Evolutionary conservation across 2,888 invertebrate genomes (phyloP).

Genomic region (Nomada hirtipes): DNA sequence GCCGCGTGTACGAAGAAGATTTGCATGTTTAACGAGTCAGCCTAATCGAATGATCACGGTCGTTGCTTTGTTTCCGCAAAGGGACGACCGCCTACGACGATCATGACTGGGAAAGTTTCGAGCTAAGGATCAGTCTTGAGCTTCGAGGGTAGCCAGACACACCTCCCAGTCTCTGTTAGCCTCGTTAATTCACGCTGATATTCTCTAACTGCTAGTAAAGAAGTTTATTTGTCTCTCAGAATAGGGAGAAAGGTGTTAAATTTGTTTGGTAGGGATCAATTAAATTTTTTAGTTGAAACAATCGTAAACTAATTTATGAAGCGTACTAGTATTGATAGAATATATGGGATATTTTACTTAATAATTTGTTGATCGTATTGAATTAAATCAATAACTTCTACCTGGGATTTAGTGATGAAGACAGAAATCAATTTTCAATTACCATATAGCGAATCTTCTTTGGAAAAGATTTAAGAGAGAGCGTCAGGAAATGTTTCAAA

Average conservation of each 20-base stretch:
- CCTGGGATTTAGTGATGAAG: not conserved
- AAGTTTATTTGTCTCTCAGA: slow-evolving; percentile 9
- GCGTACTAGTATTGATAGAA: no score
- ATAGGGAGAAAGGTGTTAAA: not conserved
- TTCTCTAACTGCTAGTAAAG: slow-evolving; percentile 1
- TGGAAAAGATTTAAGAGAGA: not conserved
- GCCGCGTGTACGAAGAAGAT: slow-evolving; percentile 1
- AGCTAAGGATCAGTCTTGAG: slow-evolving; percentile 41
- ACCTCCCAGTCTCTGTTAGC: slow-evolving; percentile 29
- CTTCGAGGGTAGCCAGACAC: slow-evolving; percentile 41
- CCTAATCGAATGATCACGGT: slow-evolving; percentile 42
- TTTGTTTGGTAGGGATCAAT: not conserved
- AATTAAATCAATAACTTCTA: slow-evolving; percentile 67
- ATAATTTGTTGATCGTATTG: slow-evolving; percentile 68
- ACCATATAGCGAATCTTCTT: not conserved
- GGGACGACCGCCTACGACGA: slow-evolving; percentile 48
- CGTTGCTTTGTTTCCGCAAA: slow-evolving; percentile 47
- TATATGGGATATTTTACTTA: no score
- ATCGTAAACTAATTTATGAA: no score
- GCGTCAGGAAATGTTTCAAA: not conserved
- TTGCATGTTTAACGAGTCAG: slow-evolving; percentile 53
- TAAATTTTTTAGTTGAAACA: not conserved
- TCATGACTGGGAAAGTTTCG: slow-evolving; percentile 48
- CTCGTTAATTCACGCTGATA: slow-evolving; percentile 27
- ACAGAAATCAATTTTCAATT: slow-evolving; percentile 10